Evolutionary conservation across 1,140 invertebrate genomes (phyloP), one percentile per base, ranked within the genome.

Genomic region (Rhyzopertha dominica): DNA sequence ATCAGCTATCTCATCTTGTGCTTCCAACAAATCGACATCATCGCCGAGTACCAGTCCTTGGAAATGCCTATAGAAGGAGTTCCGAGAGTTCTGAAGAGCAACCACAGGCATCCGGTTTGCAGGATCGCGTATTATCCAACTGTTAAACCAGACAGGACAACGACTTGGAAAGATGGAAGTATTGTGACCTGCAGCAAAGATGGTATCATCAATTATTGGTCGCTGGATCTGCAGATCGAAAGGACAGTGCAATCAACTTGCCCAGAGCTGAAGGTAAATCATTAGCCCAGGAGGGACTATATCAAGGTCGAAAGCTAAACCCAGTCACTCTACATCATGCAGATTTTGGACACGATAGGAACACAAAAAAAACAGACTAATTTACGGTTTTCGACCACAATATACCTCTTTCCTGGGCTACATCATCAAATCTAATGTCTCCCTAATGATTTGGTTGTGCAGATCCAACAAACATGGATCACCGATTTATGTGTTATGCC

Each of bases 171-270:
- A 26, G 74, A 76, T 46, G 81, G 81, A 8, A 74, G 68, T 51
- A 83, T 82, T 57, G 62, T 84, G 38, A 83, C 81, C 0, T 74
- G 74, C 1, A 82, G 80, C 45, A 73, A 73, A 47, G 81, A 84
- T 51, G 82, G 82, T n/a, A 66, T 71, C 43, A 73, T 85, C 48
- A 80, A 81, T 63, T 82, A 79, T 60, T 85, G 81, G 82, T 74
- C 78, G 0, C 56, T 82, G 12, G 75, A 82, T 57, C 74, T 84
- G 61, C 65, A 73, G 20, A 67, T 76, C 5, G 67, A 81, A 51
- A 66, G 76, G 29, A 76, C 68, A 16, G 75, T 74, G 0, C 70
- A 69, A 53, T 80, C 79, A 1, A 71, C 71, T 23, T 78, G 76
- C 54, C 72, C 80, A 75, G 56, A 76, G 70, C 69, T 58, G 19